phyloP scores from a whole-genome alignment of 2,113 vertebrate species.

The Circaetus gallicus region DNA sequence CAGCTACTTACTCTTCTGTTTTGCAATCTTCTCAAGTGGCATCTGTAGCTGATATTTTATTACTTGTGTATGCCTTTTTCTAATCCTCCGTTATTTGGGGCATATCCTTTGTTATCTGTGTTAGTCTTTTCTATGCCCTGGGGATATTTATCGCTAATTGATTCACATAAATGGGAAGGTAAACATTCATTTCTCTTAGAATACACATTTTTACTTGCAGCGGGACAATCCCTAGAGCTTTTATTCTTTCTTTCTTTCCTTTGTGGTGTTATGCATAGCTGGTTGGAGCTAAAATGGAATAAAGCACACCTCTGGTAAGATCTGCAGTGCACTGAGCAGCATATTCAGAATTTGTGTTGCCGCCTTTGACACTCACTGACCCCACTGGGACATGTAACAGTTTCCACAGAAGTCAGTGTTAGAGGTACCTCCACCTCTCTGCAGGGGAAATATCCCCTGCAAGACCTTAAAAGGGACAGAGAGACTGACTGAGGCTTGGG shows the following conservation, averaged over 20 bases:
- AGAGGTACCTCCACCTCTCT: neutral
- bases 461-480: neutral
- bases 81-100: conserved; percentile 25
- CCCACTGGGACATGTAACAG: neutral
- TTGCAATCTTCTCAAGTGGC: conserved; percentile 35
- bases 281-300: neutral
- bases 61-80: neutral
- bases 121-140: neutral
- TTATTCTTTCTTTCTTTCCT: neutral
- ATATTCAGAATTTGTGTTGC: neutral
- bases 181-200: conserved; percentile 42
- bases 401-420: neutral
- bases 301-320: neutral
- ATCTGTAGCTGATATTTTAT: conserved; percentile 33
- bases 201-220: neutral
- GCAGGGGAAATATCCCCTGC: neutral
- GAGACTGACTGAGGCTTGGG: neutral
- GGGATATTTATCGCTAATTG: conserved; percentile 41
- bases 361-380: neutral
- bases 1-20: neutral
- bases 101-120: conserved; percentile 11
- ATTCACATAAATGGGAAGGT: conserved; percentile 6
- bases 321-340: neutral
- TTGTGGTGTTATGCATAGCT: neutral
- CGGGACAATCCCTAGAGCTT: neutral